phyloP scores from a whole-genome alignment of 2,797 vertebrate species.

The Pseudochromis fuscus region DNA sequence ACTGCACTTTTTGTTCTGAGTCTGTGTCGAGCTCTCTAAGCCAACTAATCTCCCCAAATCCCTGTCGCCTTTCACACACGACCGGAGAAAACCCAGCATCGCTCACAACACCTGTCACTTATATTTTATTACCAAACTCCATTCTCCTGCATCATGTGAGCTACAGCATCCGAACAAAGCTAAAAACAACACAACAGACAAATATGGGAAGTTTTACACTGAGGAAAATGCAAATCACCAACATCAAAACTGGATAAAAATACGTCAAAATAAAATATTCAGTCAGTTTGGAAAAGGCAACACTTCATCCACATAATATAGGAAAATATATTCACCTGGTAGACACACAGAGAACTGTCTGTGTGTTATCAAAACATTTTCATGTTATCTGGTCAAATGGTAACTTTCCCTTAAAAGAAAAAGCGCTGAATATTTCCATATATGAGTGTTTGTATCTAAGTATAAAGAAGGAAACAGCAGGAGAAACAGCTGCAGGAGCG shows the following conservation, averaged over 20 bases:
- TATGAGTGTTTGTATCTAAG: no score
- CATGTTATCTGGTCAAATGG: no score
- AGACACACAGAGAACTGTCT: no score
- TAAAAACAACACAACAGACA: not conserved
- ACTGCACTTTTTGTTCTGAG: conserved; percentile 47
- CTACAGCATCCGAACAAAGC: not conserved
- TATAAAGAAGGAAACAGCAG: not conserved
- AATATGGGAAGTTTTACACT: not conserved
- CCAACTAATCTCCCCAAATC: conserved; percentile 56
- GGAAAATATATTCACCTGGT: no score
- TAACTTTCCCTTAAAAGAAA: no score
- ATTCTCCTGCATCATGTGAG: not conserved
- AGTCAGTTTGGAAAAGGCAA: not conserved
- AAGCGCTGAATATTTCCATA: not conserved
- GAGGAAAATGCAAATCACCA: not conserved
- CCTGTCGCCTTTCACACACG: conserved; percentile 17
- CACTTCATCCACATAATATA: no score
- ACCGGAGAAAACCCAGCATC: not conserved
- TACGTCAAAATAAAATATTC: not conserved
- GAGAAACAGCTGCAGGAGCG: not conserved
- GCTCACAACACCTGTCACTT: not conserved
- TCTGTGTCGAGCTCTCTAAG: conserved; percentile 25
- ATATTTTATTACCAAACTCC: not conserved
- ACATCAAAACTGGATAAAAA: not conserved
- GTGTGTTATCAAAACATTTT: no score